Evolutionary conservation across 2,888 invertebrate genomes (phyloP), one percentile per base, ranked within the genome.

Genomic region (Abrostola tripartita): DNA sequence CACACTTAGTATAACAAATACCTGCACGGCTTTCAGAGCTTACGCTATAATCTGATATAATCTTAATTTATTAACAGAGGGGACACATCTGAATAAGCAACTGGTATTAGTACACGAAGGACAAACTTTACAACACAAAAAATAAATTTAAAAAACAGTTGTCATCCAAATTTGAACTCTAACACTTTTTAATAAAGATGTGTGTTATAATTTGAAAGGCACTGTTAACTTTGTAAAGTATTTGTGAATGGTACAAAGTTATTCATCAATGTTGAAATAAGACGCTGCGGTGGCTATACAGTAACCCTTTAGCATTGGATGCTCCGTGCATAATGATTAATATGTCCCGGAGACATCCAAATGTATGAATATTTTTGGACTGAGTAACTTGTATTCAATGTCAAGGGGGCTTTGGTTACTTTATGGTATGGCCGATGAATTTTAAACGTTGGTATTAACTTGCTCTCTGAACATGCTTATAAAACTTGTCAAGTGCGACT

Each of bases 71-170:
- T 88, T 82, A 82, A 81, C 79, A 68, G 68, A 84, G 84, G 87
- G 88, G 86, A 80, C 79, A 87, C 85, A 88, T 87, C 86, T 89
- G 88, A 87, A 89, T 88, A 88, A 87, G 88, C 90, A 89, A 87
- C 87, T 82, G 85, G 83, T 83, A 86, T 87, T 85, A 85, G 83
- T 83, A 76, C 52, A 72, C 63, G 82, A 84, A 86, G 81, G 80
- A 82, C 79, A 78, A 71, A 73, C 49, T 36, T 50, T 47, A 66
- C 80, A 62, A 77, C 9, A 0, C 61, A 49, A 10, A 37, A 40
- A n/a, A 7, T 0, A 14, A 12, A 51, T 9, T 52, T n/a, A 0
- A 0, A 0, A 53, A 75, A 52, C 9, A 5, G 0, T 11, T 38
- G 1, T 12, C 0, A 14, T 12, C 5, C 10, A 6, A 74, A 0